Conservation (phyloP, 2,888 invertebrate species). For the Rhagium mordax region DNA sequence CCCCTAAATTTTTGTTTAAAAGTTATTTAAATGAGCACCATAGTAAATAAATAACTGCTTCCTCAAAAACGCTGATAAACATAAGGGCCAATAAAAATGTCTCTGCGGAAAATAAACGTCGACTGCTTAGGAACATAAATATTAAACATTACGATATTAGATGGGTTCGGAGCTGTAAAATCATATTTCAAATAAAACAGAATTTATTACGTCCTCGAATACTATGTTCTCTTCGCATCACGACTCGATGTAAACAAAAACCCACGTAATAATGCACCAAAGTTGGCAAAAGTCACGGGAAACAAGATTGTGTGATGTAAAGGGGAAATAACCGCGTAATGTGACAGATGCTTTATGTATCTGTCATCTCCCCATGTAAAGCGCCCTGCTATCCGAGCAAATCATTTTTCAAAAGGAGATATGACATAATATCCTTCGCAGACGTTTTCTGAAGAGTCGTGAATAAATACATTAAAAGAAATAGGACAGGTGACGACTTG, state of each 20-base stretch:
- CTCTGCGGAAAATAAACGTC: neutral
- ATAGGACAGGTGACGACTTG: neutral
- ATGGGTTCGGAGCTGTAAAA: neutral
- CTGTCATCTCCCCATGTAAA: constrained; percentile 45
- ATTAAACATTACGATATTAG: neutral
- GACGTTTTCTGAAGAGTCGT: constrained; percentile 9
- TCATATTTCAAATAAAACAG: neutral
- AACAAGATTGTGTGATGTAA: constrained; percentile 35
- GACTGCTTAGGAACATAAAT: neutral
- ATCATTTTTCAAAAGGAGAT: constrained; percentile 40
- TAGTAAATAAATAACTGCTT: neutral
- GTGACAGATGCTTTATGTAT: constrained; percentile 56
- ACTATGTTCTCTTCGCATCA: neutral
- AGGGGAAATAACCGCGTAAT: constrained; percentile 56
- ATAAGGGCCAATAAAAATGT: neutral
- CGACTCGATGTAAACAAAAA: constrained; percentile 19
- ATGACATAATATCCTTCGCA: constrained; percentile 8
- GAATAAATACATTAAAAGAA: neutral
- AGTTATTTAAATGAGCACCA: neutral
- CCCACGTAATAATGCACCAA: constrained; percentile 25
- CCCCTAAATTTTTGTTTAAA: too few species aligned
- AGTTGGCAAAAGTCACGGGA: constrained; percentile 34
- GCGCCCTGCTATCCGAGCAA: constrained; percentile 28
- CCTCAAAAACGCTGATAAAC: neutral
- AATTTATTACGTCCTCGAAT: neutral